Evolutionary conservation across 2,888 invertebrate species (phyloP), one percentile per base, ranked within the genome.

Genomic region (Epinotia ramella): DNA sequence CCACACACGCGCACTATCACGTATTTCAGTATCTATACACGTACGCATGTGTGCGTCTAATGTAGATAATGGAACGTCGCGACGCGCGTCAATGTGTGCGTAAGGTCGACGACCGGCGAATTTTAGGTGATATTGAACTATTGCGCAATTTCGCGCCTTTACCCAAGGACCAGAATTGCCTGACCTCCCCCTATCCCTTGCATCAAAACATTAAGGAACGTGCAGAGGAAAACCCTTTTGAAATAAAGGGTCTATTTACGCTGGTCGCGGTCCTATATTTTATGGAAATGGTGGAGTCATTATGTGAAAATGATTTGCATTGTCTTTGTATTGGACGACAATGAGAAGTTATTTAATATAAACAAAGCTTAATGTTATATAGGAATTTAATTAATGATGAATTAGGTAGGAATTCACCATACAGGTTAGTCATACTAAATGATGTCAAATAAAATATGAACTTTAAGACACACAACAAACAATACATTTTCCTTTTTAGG

Each of bases 41-140:
- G 67, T 20, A 53, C 9, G 73, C 53, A 16, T 77, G 79, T 79
- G 80, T 81, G 81, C 63, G 80, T 74, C 73, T 76, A 60, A 78
- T 80, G 80, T 83, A 81, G 73, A 78, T 77, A 85, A 74, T 81
- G 53, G 59, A 44, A 69, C 80, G 80, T 81, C 79, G 77, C 79
- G 80, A 80, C 78, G 79, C 65, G 77, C 78, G 84, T 78, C 78
- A 74, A 73, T 77, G 78, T 81, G 78, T 81, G 79, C 80, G 80
- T 67, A 77, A 81, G 87, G 84, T 84, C 87, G 81, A 69, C 82
- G 85, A 87, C 86, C 87, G 83, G 83, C 86, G 82, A 87, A 87
- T 80, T 85, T 87, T 86, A 81, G 84, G 84, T 81, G 78, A 81
- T 86, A 84, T 79, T 84, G 84, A 84, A 83, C 84, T 84, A 84